Percentiles rank a stretch among this genome's conserved stretches.
Evolutionary conservation across 2,113 vertebrate species (phyloP).

Genomic region (Glaucidium brasilianum): DNA sequence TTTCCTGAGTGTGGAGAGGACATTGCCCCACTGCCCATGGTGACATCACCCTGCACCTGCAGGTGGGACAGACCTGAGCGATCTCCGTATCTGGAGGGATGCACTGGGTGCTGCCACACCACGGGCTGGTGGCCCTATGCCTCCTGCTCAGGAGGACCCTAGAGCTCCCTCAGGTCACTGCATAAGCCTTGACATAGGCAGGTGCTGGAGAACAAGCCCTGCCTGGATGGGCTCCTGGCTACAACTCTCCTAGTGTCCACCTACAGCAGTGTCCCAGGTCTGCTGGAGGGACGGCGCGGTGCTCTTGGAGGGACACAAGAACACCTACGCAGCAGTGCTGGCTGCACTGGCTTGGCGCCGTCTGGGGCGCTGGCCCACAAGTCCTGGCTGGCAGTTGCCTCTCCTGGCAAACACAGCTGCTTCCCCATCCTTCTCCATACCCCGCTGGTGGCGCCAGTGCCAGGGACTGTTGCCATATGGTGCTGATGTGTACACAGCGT

Average conservation of each 20-base stretch:
- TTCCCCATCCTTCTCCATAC: not conserved
- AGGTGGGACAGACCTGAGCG: not conserved
- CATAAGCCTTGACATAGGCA: not conserved
- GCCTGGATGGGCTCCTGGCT: not conserved
- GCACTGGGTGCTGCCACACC: not conserved
- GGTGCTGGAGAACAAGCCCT: not conserved
- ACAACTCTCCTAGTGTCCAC: not conserved
- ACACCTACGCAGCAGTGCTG: not conserved
- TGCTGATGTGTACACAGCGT: not conserved
- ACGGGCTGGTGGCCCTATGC: accelerated
- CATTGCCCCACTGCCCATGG: not conserved
- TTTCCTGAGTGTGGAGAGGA: not conserved
- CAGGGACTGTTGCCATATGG: not conserved
- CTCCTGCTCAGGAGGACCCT: not conserved
- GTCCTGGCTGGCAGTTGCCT: not conserved
- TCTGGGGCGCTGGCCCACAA: accelerated
- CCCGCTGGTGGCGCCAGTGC: accelerated
- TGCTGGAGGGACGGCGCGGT: not conserved
- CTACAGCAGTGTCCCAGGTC: not conserved
- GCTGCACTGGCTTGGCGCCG: accelerated
- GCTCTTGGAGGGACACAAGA: not conserved
- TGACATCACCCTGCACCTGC: not conserved
- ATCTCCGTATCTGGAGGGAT: not conserved
- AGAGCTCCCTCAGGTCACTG: not conserved
- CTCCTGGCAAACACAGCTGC: constrained; percentile 30